Percentiles rank a stretch among this genome's conserved stretches.
phyloP scores from a whole-genome alignment of 2,797 vertebrate genomes.

The Cuculus canorus region DNA sequence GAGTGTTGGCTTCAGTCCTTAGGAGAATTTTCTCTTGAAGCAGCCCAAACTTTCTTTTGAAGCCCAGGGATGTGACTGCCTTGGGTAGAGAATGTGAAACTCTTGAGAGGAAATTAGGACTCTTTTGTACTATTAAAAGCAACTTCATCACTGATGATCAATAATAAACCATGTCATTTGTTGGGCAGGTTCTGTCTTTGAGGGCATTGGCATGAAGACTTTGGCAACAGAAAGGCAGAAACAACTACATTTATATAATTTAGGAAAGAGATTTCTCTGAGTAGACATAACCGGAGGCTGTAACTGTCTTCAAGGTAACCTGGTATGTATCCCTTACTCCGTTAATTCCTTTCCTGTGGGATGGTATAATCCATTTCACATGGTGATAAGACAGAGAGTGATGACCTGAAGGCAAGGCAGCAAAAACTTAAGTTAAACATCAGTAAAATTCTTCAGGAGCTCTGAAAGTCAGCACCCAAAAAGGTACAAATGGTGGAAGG shows the following conservation, averaged over 20 bases:
- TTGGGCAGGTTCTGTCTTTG: not conserved
- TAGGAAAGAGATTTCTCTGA: not conserved
- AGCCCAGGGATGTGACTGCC: not conserved
- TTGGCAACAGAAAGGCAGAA: not conserved
- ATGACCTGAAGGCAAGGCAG: not conserved
- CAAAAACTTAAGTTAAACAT: not conserved
- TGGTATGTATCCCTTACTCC: not conserved
- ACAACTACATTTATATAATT: not conserved
- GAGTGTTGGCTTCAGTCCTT: not conserved
- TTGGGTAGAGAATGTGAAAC: not conserved
- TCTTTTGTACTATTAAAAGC: not conserved
- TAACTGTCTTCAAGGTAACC: not conserved
- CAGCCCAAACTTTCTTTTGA: not conserved
- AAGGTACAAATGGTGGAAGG: not conserved
- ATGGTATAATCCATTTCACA: not conserved
- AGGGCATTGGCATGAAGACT: not conserved
- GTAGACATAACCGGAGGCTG: not conserved
- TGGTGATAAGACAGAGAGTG: not conserved
- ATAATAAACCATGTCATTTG: not conserved
- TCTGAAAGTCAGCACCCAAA: not conserved
- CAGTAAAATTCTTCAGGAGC: not conserved
- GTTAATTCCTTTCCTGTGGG: not conserved
- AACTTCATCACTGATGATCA: not conserved
- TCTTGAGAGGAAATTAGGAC: not conserved
- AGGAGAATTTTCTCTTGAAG: not conserved